Conservation (phyloP, 1,140 invertebrate genomes). For the Apis laboriosa region DNA sequence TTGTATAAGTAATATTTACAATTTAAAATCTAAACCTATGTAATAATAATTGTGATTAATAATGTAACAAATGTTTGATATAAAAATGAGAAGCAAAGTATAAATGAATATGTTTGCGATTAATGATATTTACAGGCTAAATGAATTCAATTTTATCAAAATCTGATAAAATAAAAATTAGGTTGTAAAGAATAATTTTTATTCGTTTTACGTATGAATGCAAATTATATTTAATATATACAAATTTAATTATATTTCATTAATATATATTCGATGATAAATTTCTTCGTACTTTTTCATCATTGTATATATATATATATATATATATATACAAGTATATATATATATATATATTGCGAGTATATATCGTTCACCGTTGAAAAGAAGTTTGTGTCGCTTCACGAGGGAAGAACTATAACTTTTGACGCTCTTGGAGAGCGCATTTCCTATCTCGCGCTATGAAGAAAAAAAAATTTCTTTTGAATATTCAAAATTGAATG, state of each 20-base stretch:
- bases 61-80: background rate
- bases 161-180: background rate
- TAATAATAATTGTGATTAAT: background rate
- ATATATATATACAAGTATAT: slow-evolving; percentile 64
- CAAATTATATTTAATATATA: slow-evolving; percentile 41
- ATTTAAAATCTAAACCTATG: background rate
- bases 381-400: too few relatives aligned
- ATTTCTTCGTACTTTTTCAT: slow-evolving; percentile 7
- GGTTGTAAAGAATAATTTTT: background rate
- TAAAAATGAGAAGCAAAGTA: background rate
- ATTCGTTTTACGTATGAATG: slow-evolving; percentile 21
- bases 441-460: too few relatives aligned
- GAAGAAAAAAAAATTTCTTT: too few relatives aligned
- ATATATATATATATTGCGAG: slow-evolving; percentile 55
- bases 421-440: too few relatives aligned
- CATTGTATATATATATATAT: too few relatives aligned
- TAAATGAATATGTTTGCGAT: background rate
- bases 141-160: background rate
- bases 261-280: slow-evolving; percentile 9
- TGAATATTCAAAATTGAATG: too few relatives aligned
- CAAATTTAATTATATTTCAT: slow-evolving; percentile 41
- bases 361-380: too few relatives aligned
- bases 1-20: slow-evolving; percentile 47
- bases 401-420: too few relatives aligned
- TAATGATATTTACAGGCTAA: background rate